Base-by-base conservation (phyloP, 2,888 invertebrate genomes). In the Linnaemya vulpina region DNA sequence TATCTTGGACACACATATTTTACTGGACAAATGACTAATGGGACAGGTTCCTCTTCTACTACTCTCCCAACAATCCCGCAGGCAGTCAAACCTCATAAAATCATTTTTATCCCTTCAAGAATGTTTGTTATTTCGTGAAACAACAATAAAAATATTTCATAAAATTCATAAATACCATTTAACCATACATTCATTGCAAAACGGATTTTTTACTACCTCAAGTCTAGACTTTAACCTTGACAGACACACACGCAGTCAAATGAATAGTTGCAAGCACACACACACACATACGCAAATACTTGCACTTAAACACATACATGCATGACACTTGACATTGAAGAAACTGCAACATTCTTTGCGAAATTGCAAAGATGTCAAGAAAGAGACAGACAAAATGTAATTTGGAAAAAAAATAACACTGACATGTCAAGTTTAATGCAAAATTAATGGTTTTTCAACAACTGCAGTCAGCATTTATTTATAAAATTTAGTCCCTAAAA, bases 361-460 rank as follows among this genome's bases (percentile, higher is more conserved):
- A 67, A 80, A 68, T 60, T 53, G 35, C 53, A 5, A 20, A 65
- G 58, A 82, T 82, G 22, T 68, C 70, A 75, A 53, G 55, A 53
- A 38, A 53, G n/a, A 49, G 17, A 73, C 8, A 38, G 35, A 22
- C 9, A 49, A 40, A 65, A n/a, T n/a, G n/a, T n/a, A n/a, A n/a
- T n/a, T n/a, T n/a, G n/a, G 0, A 65, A 38, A 49, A 63, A 9
- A 40, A 62, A 49, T 20, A n/a, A 22, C 70, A 53, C 62, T 43
- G 75, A 30, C 70, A 55, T 76, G 70, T 82, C 75, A 82, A 82
- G 63, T 76, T 82, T 71, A 82, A 82, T 82, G 76, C 40, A 76
- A 76, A 71, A 76, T 82, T 71, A 82, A 82, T 82, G 82, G 63
- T 71, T 68, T 65, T 58, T 60, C 53, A 81, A 60, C 67, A 68